These are phyloP conservation scores for Platyscapa corneri DNA, from an alignment of 1,140 invertebrate genomes.

Conservation along the genomic window DNA sequence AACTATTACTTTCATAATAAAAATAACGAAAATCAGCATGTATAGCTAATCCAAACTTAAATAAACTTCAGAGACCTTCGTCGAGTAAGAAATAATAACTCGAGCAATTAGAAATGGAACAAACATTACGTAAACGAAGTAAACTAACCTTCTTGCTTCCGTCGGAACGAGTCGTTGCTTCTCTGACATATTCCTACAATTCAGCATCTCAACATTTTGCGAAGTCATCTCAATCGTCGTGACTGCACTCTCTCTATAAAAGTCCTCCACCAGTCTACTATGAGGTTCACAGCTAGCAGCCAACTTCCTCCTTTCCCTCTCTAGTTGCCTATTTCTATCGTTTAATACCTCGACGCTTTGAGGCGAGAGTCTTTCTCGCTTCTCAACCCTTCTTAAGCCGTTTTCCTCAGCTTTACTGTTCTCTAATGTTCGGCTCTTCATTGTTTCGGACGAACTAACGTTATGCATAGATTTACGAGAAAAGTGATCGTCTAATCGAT, in stretches of 20 bases:
- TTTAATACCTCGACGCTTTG: slow-evolving; percentile 69
- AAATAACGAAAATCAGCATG: too few species aligned
- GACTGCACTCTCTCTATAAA: slow-evolving; percentile 67
- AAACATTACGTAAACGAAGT: not conserved
- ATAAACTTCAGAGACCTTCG: too few species aligned
- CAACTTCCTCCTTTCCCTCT: slow-evolving; percentile 66
- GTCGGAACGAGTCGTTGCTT: slow-evolving; percentile 36
- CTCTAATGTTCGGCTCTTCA: slow-evolving; percentile 48
- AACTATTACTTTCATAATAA: too few species aligned
- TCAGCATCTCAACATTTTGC: slow-evolving; percentile 70
- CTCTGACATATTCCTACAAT: slow-evolving; percentile 67
- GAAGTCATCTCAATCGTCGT: slow-evolving; percentile 74
- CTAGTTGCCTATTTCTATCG: slow-evolving; percentile 68
- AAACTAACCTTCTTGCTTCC: slow-evolving; percentile 35
- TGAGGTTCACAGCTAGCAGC: slow-evolving; percentile 66
- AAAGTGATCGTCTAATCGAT: slow-evolving; percentile 52
- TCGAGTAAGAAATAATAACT: too few species aligned
- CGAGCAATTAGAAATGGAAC: slow-evolving; percentile 2
- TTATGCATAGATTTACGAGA: slow-evolving; percentile 45
- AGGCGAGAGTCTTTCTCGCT: slow-evolving; percentile 66
- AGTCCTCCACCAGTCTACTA: slow-evolving; percentile 58
- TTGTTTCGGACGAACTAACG: slow-evolving; percentile 11
- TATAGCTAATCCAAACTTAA: too few species aligned
- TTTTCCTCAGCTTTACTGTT: slow-evolving; percentile 64
- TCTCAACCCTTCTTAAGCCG: slow-evolving; percentile 56